Evolutionary conservation across 2,797 vertebrate genomes (phyloP), one percentile per base, ranked within the genome.

Genomic region (Miichthys miiuy): DNA sequence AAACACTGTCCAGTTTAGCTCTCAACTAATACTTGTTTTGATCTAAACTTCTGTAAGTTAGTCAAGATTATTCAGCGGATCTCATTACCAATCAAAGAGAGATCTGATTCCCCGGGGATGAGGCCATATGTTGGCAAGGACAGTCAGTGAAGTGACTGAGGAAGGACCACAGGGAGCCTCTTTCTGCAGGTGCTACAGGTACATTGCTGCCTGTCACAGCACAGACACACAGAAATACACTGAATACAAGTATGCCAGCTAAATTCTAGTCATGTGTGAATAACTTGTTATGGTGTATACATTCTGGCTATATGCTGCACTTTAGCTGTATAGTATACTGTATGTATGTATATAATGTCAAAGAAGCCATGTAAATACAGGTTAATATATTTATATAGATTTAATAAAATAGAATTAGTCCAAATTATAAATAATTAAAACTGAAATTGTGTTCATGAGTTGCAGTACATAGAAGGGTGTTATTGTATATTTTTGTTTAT

Each of bases 61-160:
- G 27, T 76, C 41, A 18, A 0, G 47, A 64, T 44, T 52, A 51
- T 75, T 60, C 16, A 42, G n/a, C 54, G 44, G 21, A 68, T 67
- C 27, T 71, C 58, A 76, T 85, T 71, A 55, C 11, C 2, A 80
- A 44, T 23, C n/a, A 38, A 68, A 58, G 54, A 61, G 61, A 50
- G 68, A n/a, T 42, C 17, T n/a, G 21, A 52, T 68, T 77, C 69
- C 68, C 52, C 6, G 30, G 30, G 42, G 81, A 80, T 60, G 79
- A 79, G 66, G 55, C 85, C 93, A 86, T 52, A 63, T 83, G 82
- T 57, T 77, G 81, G 21, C 83, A 68, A 46, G 66, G 87, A 82
- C 84, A 85, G 80, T 63, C 14, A 25, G 80, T 48, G 75, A 76
- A 82, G 84, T 85, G 52, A n/a, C 25, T 11, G 60, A 61, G 63